Percentiles rank a stretch among this genome's conserved stretches.
Evolutionary conservation across 2,113 vertebrate genomes (phyloP).

Genomic region (Vidua chalybeata): DNA sequence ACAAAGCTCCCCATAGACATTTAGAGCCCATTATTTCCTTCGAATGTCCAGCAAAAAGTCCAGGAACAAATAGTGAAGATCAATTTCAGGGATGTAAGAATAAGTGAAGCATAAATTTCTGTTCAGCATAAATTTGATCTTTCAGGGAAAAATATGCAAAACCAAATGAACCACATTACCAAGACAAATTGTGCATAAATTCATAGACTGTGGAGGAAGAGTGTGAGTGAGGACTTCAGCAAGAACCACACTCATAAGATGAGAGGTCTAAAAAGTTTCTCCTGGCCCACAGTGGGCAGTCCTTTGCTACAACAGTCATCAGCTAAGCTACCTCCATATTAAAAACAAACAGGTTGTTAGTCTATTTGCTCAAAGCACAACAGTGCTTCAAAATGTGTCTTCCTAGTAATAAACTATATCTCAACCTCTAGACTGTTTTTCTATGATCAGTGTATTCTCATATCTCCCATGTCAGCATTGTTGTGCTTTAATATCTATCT

Average conservation of each 20-base stretch:
- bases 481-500: neutral
- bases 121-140: neutral
- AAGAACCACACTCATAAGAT: rapidly evolving
- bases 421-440: neutral
- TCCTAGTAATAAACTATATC: neutral
- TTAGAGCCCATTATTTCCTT: neutral
- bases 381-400: neutral
- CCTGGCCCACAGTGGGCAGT: neutral
- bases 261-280: neutral
- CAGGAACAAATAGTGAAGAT: neutral
- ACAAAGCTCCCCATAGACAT: neutral
- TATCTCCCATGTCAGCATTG: neutral
- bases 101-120: neutral
- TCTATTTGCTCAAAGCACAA: neutral
- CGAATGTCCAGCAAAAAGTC: neutral
- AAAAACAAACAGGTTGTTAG: neutral
- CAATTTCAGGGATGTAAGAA: neutral
- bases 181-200: neutral
- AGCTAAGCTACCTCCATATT: neutral
- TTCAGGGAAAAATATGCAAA: neutral
- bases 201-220: neutral
- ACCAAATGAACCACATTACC: neutral
- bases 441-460: neutral
- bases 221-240: neutral
- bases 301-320: neutral